phyloP scores from a whole-genome alignment of 2,888 invertebrate species.

The Laothoe populi region DNA sequence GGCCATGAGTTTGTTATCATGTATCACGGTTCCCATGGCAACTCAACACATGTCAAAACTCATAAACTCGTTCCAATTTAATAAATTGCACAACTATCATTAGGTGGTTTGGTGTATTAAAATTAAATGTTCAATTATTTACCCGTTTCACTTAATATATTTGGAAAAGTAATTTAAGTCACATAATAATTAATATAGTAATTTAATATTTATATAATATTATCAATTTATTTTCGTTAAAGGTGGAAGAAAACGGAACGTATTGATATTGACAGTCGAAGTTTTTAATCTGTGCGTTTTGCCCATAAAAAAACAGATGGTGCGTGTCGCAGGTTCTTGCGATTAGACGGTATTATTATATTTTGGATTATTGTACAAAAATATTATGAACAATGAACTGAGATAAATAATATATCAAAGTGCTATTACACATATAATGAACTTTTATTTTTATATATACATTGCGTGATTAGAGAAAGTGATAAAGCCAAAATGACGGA shows the following conservation, averaged over 20 bases:
- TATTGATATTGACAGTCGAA: conserved; percentile 14
- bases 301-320: conserved; percentile 19
- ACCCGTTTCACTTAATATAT: too few relatives aligned
- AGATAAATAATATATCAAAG: conserved; percentile 33
- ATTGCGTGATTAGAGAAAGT: conserved; percentile 50
- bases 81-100: too few relatives aligned
- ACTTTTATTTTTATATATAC: conserved; percentile 52
- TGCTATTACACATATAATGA: conserved; percentile 54
- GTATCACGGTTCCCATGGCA: conserved; percentile 71
- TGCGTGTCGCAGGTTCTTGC: conserved; percentile 17
- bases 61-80: conserved; percentile 33
- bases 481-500: conserved; percentile 72
- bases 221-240: conserved; percentile 3
- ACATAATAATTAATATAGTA: too few relatives aligned
- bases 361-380: conserved; percentile 32
- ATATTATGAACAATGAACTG: conserved; percentile 43
- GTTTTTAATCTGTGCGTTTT: conserved; percentile 8
- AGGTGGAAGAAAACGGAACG: neutral
- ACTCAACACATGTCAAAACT: too few relatives aligned
- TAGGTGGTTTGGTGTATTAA: neutral
- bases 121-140: too few relatives aligned
- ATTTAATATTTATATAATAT: too few relatives aligned
- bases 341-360: conserved; percentile 26
- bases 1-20: conserved; percentile 72
- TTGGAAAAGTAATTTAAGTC: too few relatives aligned